These are phyloP conservation scores for Nilaparvata lugens DNA, from an alignment of 1,140 invertebrate species.

Conservation along the genomic window DNA sequence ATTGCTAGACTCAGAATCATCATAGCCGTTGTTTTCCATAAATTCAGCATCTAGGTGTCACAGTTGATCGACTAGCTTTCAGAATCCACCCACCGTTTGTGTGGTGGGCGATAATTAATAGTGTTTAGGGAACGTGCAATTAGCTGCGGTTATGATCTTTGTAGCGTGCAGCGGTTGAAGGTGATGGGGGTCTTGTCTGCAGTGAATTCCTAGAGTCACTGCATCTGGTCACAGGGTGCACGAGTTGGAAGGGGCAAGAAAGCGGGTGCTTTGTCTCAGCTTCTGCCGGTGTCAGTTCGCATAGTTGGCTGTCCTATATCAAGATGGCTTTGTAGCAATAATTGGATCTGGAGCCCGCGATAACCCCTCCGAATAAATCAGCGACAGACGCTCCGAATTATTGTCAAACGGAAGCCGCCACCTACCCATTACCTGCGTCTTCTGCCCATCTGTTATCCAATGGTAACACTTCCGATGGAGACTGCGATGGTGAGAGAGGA, in stretches of 20 bases:
- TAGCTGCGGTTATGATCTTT: too few species aligned
- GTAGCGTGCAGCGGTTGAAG: too few species aligned
- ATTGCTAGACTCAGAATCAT: too few species aligned
- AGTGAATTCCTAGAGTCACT: too few species aligned
- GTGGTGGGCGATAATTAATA: too few species aligned
- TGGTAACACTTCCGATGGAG: not conserved
- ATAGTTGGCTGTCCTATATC: conserved; percentile 4
- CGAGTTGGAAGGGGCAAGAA: not conserved
- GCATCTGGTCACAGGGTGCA: not conserved
- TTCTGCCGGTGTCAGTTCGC: not conserved
- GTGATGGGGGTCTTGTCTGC: too few species aligned
- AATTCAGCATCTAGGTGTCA: too few species aligned
- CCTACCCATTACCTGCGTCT: not conserved
- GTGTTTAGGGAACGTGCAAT: too few species aligned
- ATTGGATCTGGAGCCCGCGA: conserved; percentile 3
- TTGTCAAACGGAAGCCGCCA: not conserved
- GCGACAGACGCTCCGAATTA: conserved; percentile 6
- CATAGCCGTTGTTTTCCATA: too few species aligned
- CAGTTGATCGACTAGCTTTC: too few species aligned
- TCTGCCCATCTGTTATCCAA: not conserved
- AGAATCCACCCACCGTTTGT: too few species aligned
- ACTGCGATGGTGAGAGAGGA: too few species aligned
- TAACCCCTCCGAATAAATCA: conserved; percentile 10
- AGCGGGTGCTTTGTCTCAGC: not conserved
- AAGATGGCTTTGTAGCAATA: conserved; percentile 11